A percentile compares a stretch with the other conserved stretches of the same genome.
Conservation (phyloP, 1,140 invertebrate genomes). For the Melitaea cinxia region DNA sequence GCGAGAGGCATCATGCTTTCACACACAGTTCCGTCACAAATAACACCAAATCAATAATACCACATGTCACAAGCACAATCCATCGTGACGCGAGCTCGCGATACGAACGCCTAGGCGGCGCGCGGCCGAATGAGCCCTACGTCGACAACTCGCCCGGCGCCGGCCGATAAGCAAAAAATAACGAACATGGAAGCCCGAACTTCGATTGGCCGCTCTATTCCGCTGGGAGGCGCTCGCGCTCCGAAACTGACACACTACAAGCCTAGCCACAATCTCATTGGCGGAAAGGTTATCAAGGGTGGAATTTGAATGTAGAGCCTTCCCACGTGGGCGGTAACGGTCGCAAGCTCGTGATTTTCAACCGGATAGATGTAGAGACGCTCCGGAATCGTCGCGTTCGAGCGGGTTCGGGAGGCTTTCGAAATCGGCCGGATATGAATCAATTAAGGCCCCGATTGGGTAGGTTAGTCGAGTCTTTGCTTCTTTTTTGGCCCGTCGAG, state of each 20-base stretch:
- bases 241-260: constrained; percentile 34
- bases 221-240: constrained; percentile 44
- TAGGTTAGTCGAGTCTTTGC: constrained; percentile 52
- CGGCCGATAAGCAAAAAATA: constrained; percentile 54
- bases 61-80: constrained; percentile 78
- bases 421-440: constrained; percentile 66
- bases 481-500: constrained; percentile 52
- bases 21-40: constrained; percentile 66
- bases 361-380: constrained; percentile 57
- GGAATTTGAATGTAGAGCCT: constrained; percentile 72
- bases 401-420: constrained; percentile 45
- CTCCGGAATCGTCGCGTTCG: constrained; percentile 40
- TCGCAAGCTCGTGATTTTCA: constrained; percentile 59
- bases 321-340: constrained; percentile 65
- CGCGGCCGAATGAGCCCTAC: constrained; percentile 71
- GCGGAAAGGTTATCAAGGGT: constrained; percentile 47
- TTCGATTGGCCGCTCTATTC: constrained; percentile 52
- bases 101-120: constrained; percentile 75
- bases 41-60: constrained; percentile 69
- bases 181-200: constrained; percentile 58
- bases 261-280: constrained; percentile 49
- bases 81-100: constrained; percentile 67
- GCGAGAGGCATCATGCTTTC: constrained; percentile 92
- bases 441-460: constrained; percentile 71
- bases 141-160: constrained; percentile 39